Conservation (phyloP, 1,140 invertebrate genomes). For the Megalopta genalis region DNA sequence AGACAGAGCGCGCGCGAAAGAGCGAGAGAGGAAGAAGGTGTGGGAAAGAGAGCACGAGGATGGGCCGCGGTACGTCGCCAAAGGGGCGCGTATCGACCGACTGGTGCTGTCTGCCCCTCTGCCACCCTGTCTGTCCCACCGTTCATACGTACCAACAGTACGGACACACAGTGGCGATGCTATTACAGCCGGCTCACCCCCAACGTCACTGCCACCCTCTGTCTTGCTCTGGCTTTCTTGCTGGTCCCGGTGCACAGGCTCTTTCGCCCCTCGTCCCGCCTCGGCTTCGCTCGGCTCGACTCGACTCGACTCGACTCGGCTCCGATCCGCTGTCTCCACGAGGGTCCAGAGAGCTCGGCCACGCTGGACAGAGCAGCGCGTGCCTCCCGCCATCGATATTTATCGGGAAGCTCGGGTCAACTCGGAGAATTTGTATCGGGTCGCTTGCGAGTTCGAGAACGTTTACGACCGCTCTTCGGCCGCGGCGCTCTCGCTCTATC, state of each 20-base stretch:
- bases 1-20: no score
- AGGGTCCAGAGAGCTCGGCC: neutral
- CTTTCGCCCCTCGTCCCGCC: neutral
- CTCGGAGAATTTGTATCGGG: neutral
- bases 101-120: slow-evolving; percentile 52
- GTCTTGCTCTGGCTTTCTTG: slow-evolving; percentile 7
- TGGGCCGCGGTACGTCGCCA: slow-evolving; percentile 57
- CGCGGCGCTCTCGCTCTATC: no score
- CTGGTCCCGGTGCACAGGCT: slow-evolving; percentile 6
- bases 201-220: neutral
- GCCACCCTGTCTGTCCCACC: slow-evolving; percentile 48
- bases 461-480: no score
- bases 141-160: slow-evolving; percentile 60
- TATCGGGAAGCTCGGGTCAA: neutral
- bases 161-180: slow-evolving; percentile 54
- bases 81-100: slow-evolving; percentile 70
- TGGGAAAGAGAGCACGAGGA: slow-evolving; percentile 32
- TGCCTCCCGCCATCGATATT: slow-evolving; percentile 6
- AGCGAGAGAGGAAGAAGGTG: no score
- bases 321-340: no score
- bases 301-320: no score
- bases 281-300: no score
- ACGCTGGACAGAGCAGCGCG: neutral
- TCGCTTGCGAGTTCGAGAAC: neutral
- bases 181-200: slow-evolving; percentile 38